These are phyloP conservation scores for Orchestia grillus DNA, from an alignment of 1,140 invertebrate genomes.

Conservation along the genomic window DNA sequence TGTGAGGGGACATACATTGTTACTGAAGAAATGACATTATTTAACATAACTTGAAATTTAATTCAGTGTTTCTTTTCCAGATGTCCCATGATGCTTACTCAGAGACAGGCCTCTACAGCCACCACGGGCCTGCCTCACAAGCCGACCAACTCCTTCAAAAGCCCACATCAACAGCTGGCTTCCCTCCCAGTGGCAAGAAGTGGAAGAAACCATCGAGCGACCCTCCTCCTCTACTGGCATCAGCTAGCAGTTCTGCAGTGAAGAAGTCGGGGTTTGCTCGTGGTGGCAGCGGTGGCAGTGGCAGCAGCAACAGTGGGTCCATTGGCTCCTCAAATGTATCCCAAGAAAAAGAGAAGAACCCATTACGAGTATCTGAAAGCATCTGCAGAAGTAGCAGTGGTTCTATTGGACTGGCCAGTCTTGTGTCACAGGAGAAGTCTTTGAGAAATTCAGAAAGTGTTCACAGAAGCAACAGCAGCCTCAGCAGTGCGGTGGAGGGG, in stretches of 20 bases:
- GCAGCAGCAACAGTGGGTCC: not conserved
- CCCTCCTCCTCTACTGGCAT: not conserved
- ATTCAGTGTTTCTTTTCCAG: not conserved
- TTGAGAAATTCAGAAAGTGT: not conserved
- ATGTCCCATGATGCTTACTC: conserved; percentile 43
- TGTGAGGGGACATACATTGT: too few relatives aligned
- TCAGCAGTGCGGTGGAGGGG: not conserved
- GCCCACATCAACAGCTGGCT: not conserved
- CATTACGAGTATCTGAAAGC: not conserved
- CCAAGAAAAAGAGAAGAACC: not conserved
- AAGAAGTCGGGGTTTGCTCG: not conserved
- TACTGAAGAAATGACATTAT: too few relatives aligned
- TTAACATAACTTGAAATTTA: too few relatives aligned
- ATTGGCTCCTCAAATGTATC: not conserved
- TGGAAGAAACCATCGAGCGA: conserved; percentile 9
- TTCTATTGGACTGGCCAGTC: not conserved
- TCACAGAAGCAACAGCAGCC: not conserved
- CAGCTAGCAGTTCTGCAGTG: not conserved
- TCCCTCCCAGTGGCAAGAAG: conserved; percentile 18
- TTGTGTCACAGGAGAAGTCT: not conserved
- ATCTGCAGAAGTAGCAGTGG: not conserved
- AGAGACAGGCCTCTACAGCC: conserved; percentile 37
- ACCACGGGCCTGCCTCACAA: not conserved
- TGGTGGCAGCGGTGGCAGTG: not conserved
- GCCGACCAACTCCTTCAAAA: not conserved